A percentile compares a stretch with the other conserved stretches of the same genome.
These are phyloP conservation scores for Epinephelus cyanopodus DNA, from an alignment of 2,113 vertebrate species.

Conservation along the genomic window DNA sequence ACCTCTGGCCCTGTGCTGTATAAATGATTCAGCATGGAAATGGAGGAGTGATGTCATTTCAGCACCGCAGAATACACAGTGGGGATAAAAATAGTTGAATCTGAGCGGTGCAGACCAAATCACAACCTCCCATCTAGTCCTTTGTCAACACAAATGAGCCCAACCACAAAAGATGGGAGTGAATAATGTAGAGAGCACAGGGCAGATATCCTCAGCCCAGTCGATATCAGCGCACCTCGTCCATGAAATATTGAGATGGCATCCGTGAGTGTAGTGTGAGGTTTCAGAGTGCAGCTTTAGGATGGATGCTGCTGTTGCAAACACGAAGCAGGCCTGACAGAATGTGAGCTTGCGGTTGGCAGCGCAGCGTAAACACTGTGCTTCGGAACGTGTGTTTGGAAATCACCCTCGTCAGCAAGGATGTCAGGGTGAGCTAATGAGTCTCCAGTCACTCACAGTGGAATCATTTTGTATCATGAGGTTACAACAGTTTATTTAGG, in stretches of 20 bases:
- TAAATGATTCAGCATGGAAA: constrained; percentile 76
- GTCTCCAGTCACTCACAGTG: constrained; percentile 39
- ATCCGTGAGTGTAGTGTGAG: constrained; percentile 47
- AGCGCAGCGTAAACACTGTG: constrained; percentile 41
- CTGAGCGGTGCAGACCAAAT: constrained; percentile 53
- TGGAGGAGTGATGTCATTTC: constrained; percentile 65
- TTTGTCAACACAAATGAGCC: constrained; percentile 82
- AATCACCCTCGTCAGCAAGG: constrained; percentile 54
- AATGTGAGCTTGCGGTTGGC: constrained; percentile 53
- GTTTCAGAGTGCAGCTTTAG: constrained; percentile 60
- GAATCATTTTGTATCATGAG: constrained; percentile 45
- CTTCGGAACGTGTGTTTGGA: constrained; percentile 42
- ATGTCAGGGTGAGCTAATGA: constrained; percentile 66
- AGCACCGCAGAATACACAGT: constrained; percentile 21
- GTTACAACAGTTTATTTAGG: constrained; percentile 44
- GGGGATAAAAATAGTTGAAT: constrained; percentile 69
- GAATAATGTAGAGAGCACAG: constrained; percentile 77
- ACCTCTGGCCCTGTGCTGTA: constrained; percentile 13
- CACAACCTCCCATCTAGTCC: constrained; percentile 65
- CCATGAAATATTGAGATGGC: constrained; percentile 77
- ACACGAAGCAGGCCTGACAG: constrained; percentile 13
- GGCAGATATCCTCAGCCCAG: constrained; percentile 48
- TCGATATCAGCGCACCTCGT: constrained; percentile 58
- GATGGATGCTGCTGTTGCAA: constrained; percentile 22
- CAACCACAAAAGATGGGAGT: constrained; percentile 68